phyloP scores from a whole-genome alignment of 2,888 invertebrate genomes.

The Pegoplata infirma region DNA sequence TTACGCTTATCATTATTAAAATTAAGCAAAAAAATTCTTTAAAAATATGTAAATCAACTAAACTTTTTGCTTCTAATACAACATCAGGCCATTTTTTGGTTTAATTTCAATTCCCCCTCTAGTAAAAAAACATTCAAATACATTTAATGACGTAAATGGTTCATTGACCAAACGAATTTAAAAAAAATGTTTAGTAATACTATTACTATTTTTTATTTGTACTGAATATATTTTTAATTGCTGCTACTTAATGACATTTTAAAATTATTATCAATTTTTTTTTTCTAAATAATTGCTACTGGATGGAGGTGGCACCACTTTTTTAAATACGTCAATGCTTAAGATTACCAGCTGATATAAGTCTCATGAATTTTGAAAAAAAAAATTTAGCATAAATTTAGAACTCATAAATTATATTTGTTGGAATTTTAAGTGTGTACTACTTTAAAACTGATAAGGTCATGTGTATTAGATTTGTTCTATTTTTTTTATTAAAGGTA shows the following conservation, averaged over 20 bases:
- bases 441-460: background rate
- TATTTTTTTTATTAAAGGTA: too few species aligned
- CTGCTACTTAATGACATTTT: background rate
- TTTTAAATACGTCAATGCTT: background rate
- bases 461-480: background rate
- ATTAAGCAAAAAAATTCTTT: too few species aligned
- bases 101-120: background rate
- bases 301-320: background rate
- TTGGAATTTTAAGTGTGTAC: background rate
- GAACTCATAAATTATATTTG: background rate
- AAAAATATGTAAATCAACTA: background rate
- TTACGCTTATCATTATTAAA: background rate
- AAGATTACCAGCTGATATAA: background rate
- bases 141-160: slow-evolving; percentile 1
- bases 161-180: slow-evolving; percentile 7
- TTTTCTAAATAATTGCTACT: background rate
- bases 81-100: slow-evolving; percentile 18
- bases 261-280: background rate
- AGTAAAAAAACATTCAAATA: background rate
- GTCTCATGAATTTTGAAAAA: background rate
- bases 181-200: too few species aligned
- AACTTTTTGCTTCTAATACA: background rate
- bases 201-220: too few species aligned
- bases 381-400: background rate
- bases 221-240: background rate